Base-by-base conservation (phyloP, 2,797 vertebrate species). In the Tragelaphus eurycerus region DNA sequence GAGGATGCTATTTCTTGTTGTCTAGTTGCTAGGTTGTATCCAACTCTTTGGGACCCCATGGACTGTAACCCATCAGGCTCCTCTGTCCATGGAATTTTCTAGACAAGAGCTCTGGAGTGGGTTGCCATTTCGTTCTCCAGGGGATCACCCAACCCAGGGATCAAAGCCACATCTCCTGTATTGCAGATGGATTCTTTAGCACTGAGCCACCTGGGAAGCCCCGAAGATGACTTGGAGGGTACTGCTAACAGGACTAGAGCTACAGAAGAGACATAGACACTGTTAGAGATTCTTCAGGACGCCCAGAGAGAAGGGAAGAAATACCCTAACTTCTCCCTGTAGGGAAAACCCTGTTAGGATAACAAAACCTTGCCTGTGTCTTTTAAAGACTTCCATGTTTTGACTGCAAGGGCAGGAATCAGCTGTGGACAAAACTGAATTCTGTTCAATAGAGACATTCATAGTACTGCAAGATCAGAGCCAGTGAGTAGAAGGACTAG, bases 361-460 rank as follows among this genome's bases (percentile, higher is more conserved):
- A 83, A 88, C 21, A 76, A 29, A 92, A 81, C 29, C 29, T 74
- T 81, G 17, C 52, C 64, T 84, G 74, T 92, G 19, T 93, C 48
- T 21, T 89, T 97, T 55, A 64, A 86, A 97, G 78, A 21, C 59
- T 89, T 34, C 71, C 71, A 7, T 60, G 46, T 96, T 83, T 92
- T 81, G 57, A 90, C 57, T 76, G 9, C 76, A 50, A 57, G 54
- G 74, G 29, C 34, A 95, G 79, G 82, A 87, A 76, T 81, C 12
- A 86, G 9, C 48, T 21, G 43, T 43, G 54, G 52, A 6, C n/a
- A 78, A 59, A 67, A 78, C 21, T 21, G 59, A 54, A 86, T 87
- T 86, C 59, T 27, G 62, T 57, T 89, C 34, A 88, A 7, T 82
- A 89, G 52, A 81, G 52, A 95, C 43, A 79, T 82, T 92, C 12